phyloP scores from a whole-genome alignment of 2,113 vertebrate species.

The Phaetusa simplex region DNA sequence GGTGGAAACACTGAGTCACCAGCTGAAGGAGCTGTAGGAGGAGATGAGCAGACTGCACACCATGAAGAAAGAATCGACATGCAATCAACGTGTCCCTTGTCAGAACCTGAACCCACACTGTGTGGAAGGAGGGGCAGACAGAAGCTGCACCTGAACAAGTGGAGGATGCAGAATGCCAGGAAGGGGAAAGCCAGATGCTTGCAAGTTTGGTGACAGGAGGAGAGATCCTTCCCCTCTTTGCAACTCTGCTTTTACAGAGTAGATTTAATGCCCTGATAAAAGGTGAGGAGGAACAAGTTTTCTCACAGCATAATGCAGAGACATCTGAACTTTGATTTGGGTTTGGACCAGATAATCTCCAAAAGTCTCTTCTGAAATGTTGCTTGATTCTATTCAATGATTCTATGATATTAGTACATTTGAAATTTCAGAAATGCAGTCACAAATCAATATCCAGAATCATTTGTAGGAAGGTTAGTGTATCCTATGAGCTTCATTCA shows the following conservation, averaged over 20 bases:
- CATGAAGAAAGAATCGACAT: accelerated
- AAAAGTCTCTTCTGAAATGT: neutral
- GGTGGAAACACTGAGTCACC: neutral
- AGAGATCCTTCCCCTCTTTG: neutral
- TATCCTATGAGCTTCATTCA: neutral
- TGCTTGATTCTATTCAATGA: neutral
- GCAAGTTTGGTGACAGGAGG: neutral
- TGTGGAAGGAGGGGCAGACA: neutral
- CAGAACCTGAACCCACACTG: neutral
- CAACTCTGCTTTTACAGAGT: neutral
- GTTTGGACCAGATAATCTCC: neutral
- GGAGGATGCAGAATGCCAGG: neutral
- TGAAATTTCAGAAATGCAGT: neutral
- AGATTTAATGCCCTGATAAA: neutral
- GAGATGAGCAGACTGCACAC: neutral
- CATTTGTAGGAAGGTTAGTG: neutral
- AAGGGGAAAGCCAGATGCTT: neutral
- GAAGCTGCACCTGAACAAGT: neutral
- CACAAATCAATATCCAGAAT: neutral
- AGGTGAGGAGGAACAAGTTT: neutral
- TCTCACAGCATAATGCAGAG: neutral
- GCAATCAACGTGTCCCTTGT: accelerated
- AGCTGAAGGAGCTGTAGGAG: neutral
- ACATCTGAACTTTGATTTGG: neutral
- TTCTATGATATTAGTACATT: neutral